These are phyloP conservation scores for Siderastrea radians DNA, from an alignment of 92 coral and sea anemone species.

Conservation along the genomic window DNA sequence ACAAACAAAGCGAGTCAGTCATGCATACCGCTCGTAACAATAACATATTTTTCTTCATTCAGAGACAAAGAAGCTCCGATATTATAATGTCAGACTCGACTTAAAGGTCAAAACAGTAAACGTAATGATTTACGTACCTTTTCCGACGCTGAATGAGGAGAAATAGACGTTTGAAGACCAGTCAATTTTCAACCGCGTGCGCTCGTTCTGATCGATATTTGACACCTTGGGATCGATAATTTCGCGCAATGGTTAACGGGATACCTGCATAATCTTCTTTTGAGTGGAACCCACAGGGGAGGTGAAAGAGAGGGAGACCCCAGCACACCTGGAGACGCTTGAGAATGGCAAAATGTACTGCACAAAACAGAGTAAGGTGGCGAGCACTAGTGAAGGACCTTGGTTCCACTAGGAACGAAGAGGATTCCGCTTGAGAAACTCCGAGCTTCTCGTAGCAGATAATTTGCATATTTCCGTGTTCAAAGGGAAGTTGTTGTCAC, in stretches of 20 bases:
- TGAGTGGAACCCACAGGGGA: not conserved
- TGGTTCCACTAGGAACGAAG: too few relatives aligned
- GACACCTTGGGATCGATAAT: not conserved
- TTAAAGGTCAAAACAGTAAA: not conserved
- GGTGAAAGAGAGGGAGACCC: too few relatives aligned
- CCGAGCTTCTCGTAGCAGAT: too few relatives aligned
- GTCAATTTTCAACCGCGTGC: not conserved
- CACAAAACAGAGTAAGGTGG: too few relatives aligned
- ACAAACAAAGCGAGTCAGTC: slow-evolving; percentile 10
- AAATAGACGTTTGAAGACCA: not conserved
- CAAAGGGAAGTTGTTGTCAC: too few relatives aligned
- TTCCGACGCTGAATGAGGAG: not conserved
- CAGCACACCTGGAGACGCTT: too few relatives aligned
- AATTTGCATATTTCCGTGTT: too few relatives aligned
- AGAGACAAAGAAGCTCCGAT: not conserved
- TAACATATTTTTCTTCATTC: not conserved
- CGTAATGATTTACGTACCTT: not conserved
- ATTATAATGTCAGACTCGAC: not conserved
- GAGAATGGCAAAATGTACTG: too few relatives aligned
- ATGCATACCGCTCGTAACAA: slow-evolving; percentile 5
- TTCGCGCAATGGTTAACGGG: not conserved
- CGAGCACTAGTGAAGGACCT: too few relatives aligned
- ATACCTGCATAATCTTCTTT: not conserved
- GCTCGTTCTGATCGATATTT: not conserved
- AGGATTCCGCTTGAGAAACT: too few relatives aligned